Evolutionary conservation across 2,113 vertebrate genomes (phyloP).

Genomic region (Microtus ochrogaster): DNA sequence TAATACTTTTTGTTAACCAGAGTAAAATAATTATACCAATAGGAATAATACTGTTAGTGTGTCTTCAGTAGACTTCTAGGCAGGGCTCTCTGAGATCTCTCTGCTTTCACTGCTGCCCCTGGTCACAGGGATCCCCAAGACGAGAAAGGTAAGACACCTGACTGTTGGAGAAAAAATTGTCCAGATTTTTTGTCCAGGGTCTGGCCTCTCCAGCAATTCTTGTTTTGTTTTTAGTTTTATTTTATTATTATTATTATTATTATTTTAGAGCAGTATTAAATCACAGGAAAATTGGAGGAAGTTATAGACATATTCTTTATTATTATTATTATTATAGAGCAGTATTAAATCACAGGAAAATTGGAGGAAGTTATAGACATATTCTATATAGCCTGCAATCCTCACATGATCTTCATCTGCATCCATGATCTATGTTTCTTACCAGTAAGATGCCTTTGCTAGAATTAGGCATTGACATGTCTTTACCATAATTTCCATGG

Average conservation of each 20-base stretch:
- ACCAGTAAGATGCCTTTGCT: too few species aligned
- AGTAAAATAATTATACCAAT: background rate
- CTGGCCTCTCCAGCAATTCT: background rate
- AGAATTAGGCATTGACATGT: background rate
- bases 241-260: background rate
- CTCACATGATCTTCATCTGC: background rate
- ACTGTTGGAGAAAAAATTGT: background rate
- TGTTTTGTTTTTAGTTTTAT: background rate
- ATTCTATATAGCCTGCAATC: background rate
- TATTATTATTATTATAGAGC: background rate
- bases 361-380: background rate
- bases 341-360: background rate
- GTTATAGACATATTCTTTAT: background rate
- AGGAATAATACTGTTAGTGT: background rate
- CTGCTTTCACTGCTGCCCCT: background rate
- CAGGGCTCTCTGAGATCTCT: background rate
- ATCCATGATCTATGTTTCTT: rapidly evolving
- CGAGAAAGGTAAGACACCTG: background rate
- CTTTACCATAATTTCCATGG: background rate
- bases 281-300: background rate
- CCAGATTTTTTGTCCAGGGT: background rate
- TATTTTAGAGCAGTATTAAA: background rate
- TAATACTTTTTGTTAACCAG: background rate
- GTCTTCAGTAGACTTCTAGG: background rate
- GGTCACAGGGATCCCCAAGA: background rate